A percentile compares a stretch with the other conserved stretches of the same genome.
Evolutionary conservation across 2,113 vertebrate genomes (phyloP).

Genomic region (Synchiropus splendidus): DNA sequence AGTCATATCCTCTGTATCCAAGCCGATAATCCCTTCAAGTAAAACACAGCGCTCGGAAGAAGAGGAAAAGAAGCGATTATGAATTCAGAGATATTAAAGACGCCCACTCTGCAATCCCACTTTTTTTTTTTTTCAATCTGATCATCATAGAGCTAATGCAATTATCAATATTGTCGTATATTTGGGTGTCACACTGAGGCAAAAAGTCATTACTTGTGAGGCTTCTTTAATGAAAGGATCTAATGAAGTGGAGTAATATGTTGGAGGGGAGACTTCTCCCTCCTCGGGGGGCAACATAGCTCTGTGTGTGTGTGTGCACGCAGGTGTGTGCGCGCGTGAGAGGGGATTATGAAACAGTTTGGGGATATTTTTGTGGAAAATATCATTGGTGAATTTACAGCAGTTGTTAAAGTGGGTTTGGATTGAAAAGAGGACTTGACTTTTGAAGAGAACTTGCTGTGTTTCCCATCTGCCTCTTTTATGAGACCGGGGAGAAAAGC

Average conservation of each 20-base stretch:
- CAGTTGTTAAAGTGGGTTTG: no score
- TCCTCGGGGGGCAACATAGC: slow-evolving; percentile 39
- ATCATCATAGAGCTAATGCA: slow-evolving; percentile 61
- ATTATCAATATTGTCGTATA: slow-evolving; percentile 66
- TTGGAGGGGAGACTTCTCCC: slow-evolving; percentile 44
- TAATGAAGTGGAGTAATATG: slow-evolving; percentile 66
- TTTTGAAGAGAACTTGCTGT: no score
- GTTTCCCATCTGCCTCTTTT: no score
- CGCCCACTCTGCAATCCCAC: slow-evolving; percentile 30
- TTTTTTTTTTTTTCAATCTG: slow-evolving; percentile 40
- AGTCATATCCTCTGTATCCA: slow-evolving; percentile 13
- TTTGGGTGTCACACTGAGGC: slow-evolving; percentile 58
- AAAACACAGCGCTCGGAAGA: slow-evolving; percentile 10
- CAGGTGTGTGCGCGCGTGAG: slow-evolving; percentile 16
- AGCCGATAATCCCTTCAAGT: slow-evolving; percentile 22
- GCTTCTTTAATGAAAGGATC: slow-evolving; percentile 67
- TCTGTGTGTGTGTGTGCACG: slow-evolving; percentile 13
- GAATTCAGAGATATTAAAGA: slow-evolving; percentile 57
- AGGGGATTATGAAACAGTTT: neutral
- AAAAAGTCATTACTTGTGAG: slow-evolving; percentile 64
- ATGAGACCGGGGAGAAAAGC: no score
- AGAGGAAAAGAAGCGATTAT: slow-evolving; percentile 41
- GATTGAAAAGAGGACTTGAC: slow-evolving; percentile 14
- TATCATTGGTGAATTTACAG: no score
- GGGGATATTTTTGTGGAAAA: no score